A percentile compares a stretch with the other conserved stretches of the same genome.
Conservation (phyloP, 2,113 vertebrate species). For the Murina feae region DNA sequence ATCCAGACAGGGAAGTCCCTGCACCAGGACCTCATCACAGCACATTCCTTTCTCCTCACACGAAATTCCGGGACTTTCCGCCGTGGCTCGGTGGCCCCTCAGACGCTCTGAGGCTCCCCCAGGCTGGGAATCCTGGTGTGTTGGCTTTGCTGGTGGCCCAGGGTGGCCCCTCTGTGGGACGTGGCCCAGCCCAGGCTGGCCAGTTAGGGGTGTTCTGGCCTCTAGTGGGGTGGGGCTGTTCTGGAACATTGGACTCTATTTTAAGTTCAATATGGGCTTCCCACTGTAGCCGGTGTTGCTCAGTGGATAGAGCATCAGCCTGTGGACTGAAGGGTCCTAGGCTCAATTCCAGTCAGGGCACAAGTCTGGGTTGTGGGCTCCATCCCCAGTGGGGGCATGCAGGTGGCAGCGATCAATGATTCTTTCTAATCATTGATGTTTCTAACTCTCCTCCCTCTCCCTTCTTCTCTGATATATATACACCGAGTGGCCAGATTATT, state of each 20-base stretch:
- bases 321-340: too few relatives aligned
- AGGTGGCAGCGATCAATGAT: too few relatives aligned
- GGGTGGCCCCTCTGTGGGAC: rapidly evolving
- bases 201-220: background rate
- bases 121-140: rapidly evolving
- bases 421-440: too few relatives aligned
- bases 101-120: background rate
- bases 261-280: background rate
- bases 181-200: background rate
- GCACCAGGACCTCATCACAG: background rate
- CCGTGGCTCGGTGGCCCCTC: background rate
- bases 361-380: too few relatives aligned
- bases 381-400: too few relatives aligned
- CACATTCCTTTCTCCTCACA: background rate
- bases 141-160: background rate
- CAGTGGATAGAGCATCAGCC: too few relatives aligned
- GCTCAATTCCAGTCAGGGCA: too few relatives aligned
- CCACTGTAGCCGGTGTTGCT: too few relatives aligned
- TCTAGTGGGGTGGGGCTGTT: background rate
- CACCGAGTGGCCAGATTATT: too few relatives aligned
- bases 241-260: background rate
- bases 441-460: too few relatives aligned
- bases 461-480: too few relatives aligned
- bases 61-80: background rate
- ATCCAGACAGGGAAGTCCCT: background rate